Evolutionary conservation across 2,797 vertebrate genomes (phyloP), one percentile per base, ranked within the genome.

Genomic region (Microchirus variegatus): DNA sequence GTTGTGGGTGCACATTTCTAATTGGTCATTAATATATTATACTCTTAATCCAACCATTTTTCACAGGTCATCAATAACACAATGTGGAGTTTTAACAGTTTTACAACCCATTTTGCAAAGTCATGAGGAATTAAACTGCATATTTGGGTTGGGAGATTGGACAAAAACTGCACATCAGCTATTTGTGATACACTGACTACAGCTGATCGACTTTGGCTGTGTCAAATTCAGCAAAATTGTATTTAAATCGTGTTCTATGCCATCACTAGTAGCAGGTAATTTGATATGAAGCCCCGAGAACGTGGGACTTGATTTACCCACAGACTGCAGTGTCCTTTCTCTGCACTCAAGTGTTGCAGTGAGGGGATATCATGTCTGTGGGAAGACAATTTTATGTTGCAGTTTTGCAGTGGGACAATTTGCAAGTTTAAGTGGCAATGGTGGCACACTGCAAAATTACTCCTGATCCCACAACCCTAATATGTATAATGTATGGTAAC

Each of bases 121-220:
- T 47, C 59, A 60, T 14, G 36, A 66, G 17, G 35, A 53, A 51
- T 49, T 31, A 50, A 70, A 45, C 38, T 9, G 37, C 17, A 41
- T 19, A 70, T 63, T 46, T 69, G 57, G 59, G 73, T 68, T 67
- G 72, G 67, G 54, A 59, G 46, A 66, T 59, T 31, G 46, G 63
- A 67, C 53, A 52, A 55, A 68, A 5, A 41, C 14, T 22, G 19
- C 7, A 13, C 12, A 68, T 53, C 7, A 31, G 31, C 31, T 31
- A 31, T 31, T 31, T 31, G 31, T 31, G 31, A 31, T 31, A 31
- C n/a, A n/a, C n/a, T 8, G 7, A 31, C 7, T 4, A 4, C 42
- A 38, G 44, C 53, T 62, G 44, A 53, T 47, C 15, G n/a, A 42
- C 26, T 45, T 59, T 59, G n/a, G 52, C 46, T 14, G 35, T 58